Conservation (phyloP, 2,888 invertebrate genomes). For the Andrena marginata region DNA sequence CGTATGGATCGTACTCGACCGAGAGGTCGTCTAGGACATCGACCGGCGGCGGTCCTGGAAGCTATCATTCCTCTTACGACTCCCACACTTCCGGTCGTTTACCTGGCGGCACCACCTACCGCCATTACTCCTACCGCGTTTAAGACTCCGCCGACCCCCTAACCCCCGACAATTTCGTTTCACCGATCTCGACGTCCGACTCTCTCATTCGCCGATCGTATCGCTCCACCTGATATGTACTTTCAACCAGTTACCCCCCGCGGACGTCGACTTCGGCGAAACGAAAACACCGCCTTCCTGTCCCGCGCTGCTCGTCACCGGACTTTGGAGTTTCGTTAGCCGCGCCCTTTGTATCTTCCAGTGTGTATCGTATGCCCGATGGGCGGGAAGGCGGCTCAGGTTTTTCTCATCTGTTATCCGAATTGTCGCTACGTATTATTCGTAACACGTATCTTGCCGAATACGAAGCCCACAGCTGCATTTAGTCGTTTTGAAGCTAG, state of each 20-base stretch:
- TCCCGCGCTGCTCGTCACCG: neutral
- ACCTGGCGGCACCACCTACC: slow-evolving; percentile 93
- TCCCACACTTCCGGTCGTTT: slow-evolving; percentile 92
- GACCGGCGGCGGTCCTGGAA: slow-evolving; percentile 91
- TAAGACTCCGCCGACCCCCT: slow-evolving; percentile 84
- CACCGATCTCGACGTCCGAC: slow-evolving; percentile 37
- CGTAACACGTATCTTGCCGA: slow-evolving; percentile 7
- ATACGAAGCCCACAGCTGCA: slow-evolving; percentile 51
- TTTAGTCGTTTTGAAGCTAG: slow-evolving; percentile 57
- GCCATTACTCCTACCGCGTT: slow-evolving; percentile 95
- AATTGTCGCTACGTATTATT: slow-evolving; percentile 25
- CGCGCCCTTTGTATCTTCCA: neutral
- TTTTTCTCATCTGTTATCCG: slow-evolving; percentile 6
- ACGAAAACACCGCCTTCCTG: slow-evolving; percentile 43
- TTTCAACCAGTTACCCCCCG: neutral
- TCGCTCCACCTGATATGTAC: no score
- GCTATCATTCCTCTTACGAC: slow-evolving; percentile 92
- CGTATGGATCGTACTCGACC: slow-evolving; percentile 91
- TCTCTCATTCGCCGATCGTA: neutral
- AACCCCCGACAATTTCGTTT: slow-evolving; percentile 42
- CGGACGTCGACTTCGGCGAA: slow-evolving; percentile 43
- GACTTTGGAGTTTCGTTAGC: neutral
- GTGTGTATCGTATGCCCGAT: neutral
- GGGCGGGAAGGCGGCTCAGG: slow-evolving; percentile 2
- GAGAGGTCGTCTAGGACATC: slow-evolving; percentile 89